phyloP scores from a whole-genome alignment of 1,140 invertebrate species.

The Chironomus tepperi region DNA sequence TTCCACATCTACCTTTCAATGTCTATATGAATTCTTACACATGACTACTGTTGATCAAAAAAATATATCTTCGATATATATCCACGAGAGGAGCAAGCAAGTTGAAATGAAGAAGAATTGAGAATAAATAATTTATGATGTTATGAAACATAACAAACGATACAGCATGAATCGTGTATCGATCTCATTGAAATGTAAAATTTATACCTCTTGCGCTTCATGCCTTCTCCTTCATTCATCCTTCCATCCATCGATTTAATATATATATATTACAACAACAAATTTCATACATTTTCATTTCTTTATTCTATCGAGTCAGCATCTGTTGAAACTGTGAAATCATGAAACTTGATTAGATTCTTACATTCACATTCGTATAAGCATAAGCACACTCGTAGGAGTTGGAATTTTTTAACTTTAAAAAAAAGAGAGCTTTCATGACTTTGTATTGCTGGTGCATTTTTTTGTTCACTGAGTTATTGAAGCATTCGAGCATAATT shows the following conservation, averaged over 20 bases:
- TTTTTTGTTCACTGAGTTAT: no score
- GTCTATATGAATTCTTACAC: no score
- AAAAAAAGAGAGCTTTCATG: no score
- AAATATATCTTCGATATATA: no score
- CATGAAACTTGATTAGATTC: slow-evolving; percentile 8
- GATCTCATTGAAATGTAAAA: slow-evolving; percentile 13
- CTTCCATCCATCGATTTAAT: no score
- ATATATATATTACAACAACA: neutral
- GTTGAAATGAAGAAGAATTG: neutral
- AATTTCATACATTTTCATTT: neutral
- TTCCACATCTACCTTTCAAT: no score
- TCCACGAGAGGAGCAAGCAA: neutral
- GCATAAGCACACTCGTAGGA: no score
- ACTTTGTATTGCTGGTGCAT: no score
- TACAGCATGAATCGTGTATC: neutral
- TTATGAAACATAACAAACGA: slow-evolving; percentile 14
- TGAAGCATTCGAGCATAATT: no score
- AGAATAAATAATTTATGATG: slow-evolving; percentile 7
- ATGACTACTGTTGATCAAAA: no score
- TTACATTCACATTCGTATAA: neutral
- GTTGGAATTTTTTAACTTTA: no score
- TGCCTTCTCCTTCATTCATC: neutral
- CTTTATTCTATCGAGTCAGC: neutral
- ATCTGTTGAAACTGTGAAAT: slow-evolving; percentile 13
- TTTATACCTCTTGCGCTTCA: neutral